Percentiles rank a stretch among this genome's conserved stretches.
These are phyloP conservation scores for Dendronephthya gigantea DNA, from an alignment of 64 coral and sea anemone species.

Conservation along the genomic window DNA sequence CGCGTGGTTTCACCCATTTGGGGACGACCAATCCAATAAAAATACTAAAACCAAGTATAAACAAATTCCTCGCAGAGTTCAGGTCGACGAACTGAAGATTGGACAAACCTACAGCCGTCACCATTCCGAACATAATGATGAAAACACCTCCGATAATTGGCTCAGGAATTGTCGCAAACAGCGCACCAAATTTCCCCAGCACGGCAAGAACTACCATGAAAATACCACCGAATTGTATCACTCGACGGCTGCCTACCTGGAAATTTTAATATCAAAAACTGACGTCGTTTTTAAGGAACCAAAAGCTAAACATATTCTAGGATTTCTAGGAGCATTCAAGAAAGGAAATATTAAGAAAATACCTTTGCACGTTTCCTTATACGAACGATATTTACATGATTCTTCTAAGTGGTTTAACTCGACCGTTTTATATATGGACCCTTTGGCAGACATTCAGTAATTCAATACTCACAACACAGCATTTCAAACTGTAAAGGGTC, in stretches of 20 bases:
- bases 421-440: too few relatives aligned
- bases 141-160: slow-evolving; percentile 64
- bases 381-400: too few relatives aligned
- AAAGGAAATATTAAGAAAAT: too few relatives aligned
- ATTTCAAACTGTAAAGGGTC: too few relatives aligned
- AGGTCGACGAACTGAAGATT: slow-evolving; percentile 71
- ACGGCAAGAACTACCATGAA: slow-evolving; percentile 43
- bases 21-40: slow-evolving; percentile 55
- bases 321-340: too few relatives aligned
- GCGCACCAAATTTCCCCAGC: slow-evolving; percentile 56
- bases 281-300: background rate
- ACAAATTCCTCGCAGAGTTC: slow-evolving; percentile 57
- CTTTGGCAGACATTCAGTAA: too few relatives aligned
- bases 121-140: slow-evolving; percentile 66
- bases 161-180: slow-evolving; percentile 65
- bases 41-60: slow-evolving; percentile 56
- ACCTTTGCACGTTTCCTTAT: too few relatives aligned
- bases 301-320: too few relatives aligned
- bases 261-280: background rate
- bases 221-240: slow-evolving; percentile 42
- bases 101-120: slow-evolving; percentile 53
- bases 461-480: too few relatives aligned
- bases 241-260: slow-evolving; percentile 60
- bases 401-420: too few relatives aligned
- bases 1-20: slow-evolving; percentile 21